A percentile compares a stretch with the other conserved stretches of the same genome.
Evolutionary conservation across 2,113 vertebrate genomes (phyloP).

Genomic region (Plotosus lineatus): DNA sequence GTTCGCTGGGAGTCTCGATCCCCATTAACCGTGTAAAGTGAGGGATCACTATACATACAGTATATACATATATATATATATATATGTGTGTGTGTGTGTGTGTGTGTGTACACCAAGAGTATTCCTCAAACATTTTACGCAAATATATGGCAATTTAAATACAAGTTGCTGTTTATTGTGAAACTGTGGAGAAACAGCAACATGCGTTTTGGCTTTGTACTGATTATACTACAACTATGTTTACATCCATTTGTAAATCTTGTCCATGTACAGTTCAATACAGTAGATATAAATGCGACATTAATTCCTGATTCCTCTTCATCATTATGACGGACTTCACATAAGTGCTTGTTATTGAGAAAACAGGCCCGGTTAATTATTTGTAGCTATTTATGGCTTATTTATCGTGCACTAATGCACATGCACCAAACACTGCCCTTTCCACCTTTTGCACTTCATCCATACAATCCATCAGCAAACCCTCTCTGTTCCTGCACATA

Average conservation of each 20-base stretch:
- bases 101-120: no score
- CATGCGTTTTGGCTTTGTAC: no score
- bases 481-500: neutral
- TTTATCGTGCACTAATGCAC: neutral
- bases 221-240: no score
- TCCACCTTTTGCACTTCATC: slow-evolving; percentile 5
- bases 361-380: slow-evolving; percentile 20
- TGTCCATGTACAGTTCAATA: neutral
- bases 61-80: no score
- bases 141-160: neutral
- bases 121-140: neutral
- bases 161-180: neutral
- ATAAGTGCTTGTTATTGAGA: slow-evolving; percentile 10
- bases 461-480: neutral
- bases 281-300: neutral
- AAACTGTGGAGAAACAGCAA: neutral
- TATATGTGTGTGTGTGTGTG: no score
- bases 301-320: neutral
- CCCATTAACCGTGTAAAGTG: no score
- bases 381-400: slow-evolving; percentile 22
- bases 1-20: no score
- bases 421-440: neutral
- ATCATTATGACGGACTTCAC: neutral
- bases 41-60: no score
- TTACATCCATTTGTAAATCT: neutral